Percentiles rank a stretch among this genome's conserved stretches.
Evolutionary conservation across 2,797 vertebrate species (phyloP).

Genomic region (Salmo trutta): DNA sequence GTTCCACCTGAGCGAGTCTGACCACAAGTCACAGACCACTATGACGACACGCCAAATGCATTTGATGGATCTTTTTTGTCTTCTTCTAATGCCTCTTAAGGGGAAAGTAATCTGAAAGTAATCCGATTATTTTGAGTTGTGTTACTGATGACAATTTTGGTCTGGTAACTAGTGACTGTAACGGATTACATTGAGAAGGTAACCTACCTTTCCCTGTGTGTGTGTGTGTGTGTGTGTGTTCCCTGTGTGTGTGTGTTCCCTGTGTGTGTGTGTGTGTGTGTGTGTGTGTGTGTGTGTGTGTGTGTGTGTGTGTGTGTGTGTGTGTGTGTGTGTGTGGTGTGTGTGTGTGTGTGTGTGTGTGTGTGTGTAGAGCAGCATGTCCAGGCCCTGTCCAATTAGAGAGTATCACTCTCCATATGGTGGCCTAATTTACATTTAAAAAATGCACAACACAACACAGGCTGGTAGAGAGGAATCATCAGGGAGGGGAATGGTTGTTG

Average conservation of each 20-base stretch:
- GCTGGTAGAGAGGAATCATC: conserved; percentile 26
- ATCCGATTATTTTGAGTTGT: too few species aligned
- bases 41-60: too few species aligned
- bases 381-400: conserved; percentile 71
- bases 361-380: conserved; percentile 50
- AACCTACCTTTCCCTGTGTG: background rate
- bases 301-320: background rate
- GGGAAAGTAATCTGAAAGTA: too few species aligned
- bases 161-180: too few species aligned
- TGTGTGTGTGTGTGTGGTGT: background rate
- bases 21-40: too few species aligned
- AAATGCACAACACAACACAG: conserved; percentile 53
- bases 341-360: background rate
- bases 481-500: background rate
- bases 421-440: conserved; percentile 65
- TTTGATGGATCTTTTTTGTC: too few species aligned
- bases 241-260: background rate
- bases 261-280: background rate
- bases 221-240: conserved; percentile 27
- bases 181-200: too few species aligned
- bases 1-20: too few species aligned
- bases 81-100: too few species aligned
- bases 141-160: too few species aligned
- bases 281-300: too few species aligned
- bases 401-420: conserved; percentile 62